Evolutionary conservation across 2,888 invertebrate species (phyloP), one percentile per base, ranked within the genome.

Genomic region (Ochropleura plecta): DNA sequence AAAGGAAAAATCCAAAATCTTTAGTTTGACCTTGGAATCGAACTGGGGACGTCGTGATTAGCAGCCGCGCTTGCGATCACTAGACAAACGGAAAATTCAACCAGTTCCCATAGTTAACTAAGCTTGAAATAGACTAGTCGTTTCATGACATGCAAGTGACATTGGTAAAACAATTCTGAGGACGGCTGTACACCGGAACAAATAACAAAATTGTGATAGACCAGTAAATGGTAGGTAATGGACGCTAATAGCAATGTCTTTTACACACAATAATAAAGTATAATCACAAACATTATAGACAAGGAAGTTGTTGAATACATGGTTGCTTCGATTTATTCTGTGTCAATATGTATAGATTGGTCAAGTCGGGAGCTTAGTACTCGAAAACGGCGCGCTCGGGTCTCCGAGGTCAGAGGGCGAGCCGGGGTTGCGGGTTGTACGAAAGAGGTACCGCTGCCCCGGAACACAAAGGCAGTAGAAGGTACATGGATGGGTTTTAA

Each of bases 141-240:
- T 14, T 20, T 6, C 14, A 14, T 30, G 20, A 57, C 30, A 4
- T 57, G 14, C 30, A 14, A 30, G 12, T 14, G 16, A 14, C 57
- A 57, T 14, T 44, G 44, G n/a, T 62, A 0, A 20, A n/a, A 0
- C n/a, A 20, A 20, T 62, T 44, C 3, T 4, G 62, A 44, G 14
- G 12, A 1, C 46, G 6, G 12, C 12, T 44, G 0, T 20, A 55
- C 30, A 53, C 62, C 20, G 69, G 51, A 65, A 66, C 48, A 79
- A 60, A 73, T 65, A 70, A 1, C 30, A n/a, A 70, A 60, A 75
- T 69, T 55, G 53, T 63, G 57, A 66, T 51, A 30, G 65, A 2
- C 9, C 7, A n/a, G 16, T 69, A 69, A 69, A 69, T 69, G 40
- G 14, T 14, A 16, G 9, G 10, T 75, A 81, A 78, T 78, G 40